phyloP scores from a whole-genome alignment of 2,797 vertebrate species.

The Eleutherodactylus coqui region DNA sequence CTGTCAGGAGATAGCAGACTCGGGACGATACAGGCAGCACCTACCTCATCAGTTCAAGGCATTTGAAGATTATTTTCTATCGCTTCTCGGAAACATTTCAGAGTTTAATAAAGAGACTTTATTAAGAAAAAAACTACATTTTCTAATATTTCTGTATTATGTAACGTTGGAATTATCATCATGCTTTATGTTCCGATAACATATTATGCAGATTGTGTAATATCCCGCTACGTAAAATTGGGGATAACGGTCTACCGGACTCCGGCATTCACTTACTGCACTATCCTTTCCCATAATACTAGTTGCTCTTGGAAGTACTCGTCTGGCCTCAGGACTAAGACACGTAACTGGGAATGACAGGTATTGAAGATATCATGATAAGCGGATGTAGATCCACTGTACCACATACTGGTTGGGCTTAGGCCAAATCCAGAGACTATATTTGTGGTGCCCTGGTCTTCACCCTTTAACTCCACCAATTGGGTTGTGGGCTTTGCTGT shows the following conservation, averaged over 20 bases:
- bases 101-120: slow-evolving; percentile 14
- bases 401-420: too few relatives aligned
- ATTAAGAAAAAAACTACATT: background rate
- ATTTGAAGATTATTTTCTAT: background rate
- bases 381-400: too few relatives aligned
- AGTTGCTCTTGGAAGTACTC: background rate
- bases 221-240: background rate
- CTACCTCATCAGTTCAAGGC: background rate
- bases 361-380: too few relatives aligned
- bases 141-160: background rate
- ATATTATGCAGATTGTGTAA: background rate
- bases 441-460: too few relatives aligned
- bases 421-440: too few relatives aligned
- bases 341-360: too few relatives aligned
- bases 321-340: background rate
- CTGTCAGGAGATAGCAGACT: slow-evolving; percentile 38
- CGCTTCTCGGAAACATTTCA: background rate
- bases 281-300: background rate
- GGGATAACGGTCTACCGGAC: background rate
- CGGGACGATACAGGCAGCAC: background rate
- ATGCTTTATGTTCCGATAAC: background rate
- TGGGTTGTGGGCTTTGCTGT: too few relatives aligned
- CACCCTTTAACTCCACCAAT: too few relatives aligned
- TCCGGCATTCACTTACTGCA: background rate
- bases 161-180: background rate